These are phyloP conservation scores for Cacatua alba DNA, from an alignment of 2,113 vertebrate genomes.

Conservation along the genomic window DNA sequence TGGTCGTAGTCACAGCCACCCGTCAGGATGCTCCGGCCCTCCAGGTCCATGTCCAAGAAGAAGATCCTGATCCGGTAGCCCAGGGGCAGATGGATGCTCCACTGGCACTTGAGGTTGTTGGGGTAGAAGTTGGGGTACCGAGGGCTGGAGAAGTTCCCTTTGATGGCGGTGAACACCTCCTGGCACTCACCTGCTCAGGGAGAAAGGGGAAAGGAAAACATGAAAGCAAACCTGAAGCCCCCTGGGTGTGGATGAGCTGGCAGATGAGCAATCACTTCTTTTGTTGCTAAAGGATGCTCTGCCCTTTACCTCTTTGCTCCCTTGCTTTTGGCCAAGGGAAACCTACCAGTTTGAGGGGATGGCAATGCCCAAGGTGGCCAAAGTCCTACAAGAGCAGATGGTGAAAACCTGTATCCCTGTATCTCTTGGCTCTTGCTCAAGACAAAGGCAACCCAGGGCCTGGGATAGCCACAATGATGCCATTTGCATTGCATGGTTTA, in stretches of 20 bases:
- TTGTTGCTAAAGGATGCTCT: neutral
- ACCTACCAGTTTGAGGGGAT: neutral
- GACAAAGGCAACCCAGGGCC: neutral
- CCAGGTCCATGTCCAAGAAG: conserved; percentile 89
- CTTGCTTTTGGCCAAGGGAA: fast-evolving
- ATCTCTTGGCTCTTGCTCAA: neutral
- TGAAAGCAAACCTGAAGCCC: neutral
- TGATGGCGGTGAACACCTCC: conserved; percentile 82
- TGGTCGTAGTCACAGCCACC: conserved; percentile 89
- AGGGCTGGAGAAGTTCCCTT: conserved; percentile 93
- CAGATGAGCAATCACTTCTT: neutral
- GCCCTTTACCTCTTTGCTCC: neutral
- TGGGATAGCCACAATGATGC: neutral
- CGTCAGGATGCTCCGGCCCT: conserved; percentile 87
- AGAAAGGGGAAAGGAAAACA: neutral
- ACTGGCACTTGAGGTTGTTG: conserved; percentile 96
- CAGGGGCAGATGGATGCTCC: conserved; percentile 79
- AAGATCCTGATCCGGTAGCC: conserved; percentile 89
- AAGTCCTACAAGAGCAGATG: neutral
- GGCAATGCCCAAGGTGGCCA: neutral
- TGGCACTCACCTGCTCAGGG: conserved; percentile 87
- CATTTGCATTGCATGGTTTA: neutral
- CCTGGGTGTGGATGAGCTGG: neutral
- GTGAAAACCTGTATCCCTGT: neutral
- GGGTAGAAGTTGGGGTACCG: conserved; percentile 91